Evolutionary conservation across 2,113 vertebrate genomes (phyloP).

Genomic region (Canis aureus): DNA sequence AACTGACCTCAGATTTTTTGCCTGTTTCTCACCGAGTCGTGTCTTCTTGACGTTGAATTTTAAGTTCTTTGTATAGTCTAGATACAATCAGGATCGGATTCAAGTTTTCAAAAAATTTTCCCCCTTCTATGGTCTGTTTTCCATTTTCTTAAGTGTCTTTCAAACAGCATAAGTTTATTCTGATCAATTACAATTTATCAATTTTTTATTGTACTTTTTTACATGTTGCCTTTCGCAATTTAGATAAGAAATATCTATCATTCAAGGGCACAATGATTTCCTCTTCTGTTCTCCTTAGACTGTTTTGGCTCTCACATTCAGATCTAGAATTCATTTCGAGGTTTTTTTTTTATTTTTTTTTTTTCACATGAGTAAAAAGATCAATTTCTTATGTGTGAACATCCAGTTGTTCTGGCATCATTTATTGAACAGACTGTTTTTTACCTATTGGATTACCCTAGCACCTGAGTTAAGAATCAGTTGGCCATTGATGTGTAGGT

Average conservation of each 20-base stretch:
- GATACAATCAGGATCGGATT: not conserved
- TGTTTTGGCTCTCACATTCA: not conserved
- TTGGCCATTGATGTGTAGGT: not conserved
- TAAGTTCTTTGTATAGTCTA: not conserved
- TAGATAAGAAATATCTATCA: not conserved
- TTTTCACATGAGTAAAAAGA: not conserved
- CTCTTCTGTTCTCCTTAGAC: not conserved
- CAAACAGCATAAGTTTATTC: not conserved
- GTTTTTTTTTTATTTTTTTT: not conserved
- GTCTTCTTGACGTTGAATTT: not conserved
- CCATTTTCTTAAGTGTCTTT: not conserved
- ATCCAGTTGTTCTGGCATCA: accelerated
- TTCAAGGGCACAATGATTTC: not conserved
- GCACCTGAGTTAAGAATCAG: not conserved
- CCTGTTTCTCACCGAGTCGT: not conserved
- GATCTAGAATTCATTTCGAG: not conserved
- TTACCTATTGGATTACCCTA: accelerated
- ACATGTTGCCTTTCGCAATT: not conserved
- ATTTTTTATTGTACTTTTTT: not conserved
- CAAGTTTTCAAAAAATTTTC: not conserved
- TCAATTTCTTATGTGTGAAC: not conserved
- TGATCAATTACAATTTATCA: not conserved
- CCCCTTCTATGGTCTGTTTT: not conserved
- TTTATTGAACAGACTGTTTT: not conserved
- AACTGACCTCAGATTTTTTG: accelerated